Conservation (phyloP, 2,113 vertebrate species). For the Sturnus vulgaris region DNA sequence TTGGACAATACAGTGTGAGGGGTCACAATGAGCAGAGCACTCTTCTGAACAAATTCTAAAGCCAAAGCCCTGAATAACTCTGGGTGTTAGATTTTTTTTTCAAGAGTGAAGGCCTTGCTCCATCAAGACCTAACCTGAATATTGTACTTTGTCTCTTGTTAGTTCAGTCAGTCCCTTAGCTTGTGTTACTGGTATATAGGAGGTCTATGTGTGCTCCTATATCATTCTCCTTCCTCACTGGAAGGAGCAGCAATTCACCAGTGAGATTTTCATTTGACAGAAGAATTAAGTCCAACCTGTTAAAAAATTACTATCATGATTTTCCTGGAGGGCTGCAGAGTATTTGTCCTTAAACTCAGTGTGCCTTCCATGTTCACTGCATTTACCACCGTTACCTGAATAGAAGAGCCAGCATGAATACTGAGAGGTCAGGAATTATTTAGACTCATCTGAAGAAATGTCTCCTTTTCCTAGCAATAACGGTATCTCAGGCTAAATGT, state of each 20-base stretch:
- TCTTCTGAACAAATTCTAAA: slow-evolving; percentile 1
- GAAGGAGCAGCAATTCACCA: background rate
- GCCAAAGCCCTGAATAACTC: slow-evolving; percentile 26
- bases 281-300: background rate
- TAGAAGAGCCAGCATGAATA: background rate
- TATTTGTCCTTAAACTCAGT: background rate
- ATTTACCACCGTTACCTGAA: background rate
- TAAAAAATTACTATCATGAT: background rate
- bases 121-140: slow-evolving; percentile 33
- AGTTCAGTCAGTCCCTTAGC: background rate
- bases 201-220: background rate
- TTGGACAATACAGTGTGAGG: background rate
- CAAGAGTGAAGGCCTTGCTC: background rate
- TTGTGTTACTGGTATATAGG: background rate
- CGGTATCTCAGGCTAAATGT: background rate
- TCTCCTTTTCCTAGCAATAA: background rate
- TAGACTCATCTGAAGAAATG: background rate
- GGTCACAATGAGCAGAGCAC: slow-evolving; percentile 17
- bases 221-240: background rate
- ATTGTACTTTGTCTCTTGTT: slow-evolving; percentile 36
- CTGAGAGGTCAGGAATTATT: background rate
- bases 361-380: background rate
- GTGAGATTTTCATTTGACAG: background rate
- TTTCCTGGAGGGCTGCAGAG: background rate
- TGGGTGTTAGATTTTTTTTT: background rate